These are phyloP conservation scores for Eutrigla gurnardus DNA, from an alignment of 2,797 vertebrate genomes.

Conservation along the genomic window DNA sequence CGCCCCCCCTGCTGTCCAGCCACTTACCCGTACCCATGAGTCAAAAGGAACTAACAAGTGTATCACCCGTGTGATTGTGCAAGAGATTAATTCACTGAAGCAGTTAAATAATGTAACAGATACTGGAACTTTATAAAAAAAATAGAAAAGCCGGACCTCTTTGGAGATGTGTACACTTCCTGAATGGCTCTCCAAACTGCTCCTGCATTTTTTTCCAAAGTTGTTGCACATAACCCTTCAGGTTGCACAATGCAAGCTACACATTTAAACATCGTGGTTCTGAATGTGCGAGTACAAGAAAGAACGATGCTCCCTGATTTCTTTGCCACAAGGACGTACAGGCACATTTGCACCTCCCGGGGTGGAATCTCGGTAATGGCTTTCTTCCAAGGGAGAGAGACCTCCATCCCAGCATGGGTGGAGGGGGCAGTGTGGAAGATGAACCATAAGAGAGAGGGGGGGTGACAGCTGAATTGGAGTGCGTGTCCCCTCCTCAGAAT, in stretches of 20 bases:
- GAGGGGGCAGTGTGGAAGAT: constrained; percentile 23
- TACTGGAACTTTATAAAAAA: background rate
- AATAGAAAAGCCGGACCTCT: background rate
- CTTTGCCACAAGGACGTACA: background rate
- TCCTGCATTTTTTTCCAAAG: constrained; percentile 6
- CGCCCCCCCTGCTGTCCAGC: background rate
- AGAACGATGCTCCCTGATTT: background rate
- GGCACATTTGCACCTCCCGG: background rate
- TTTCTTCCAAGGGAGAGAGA: constrained; percentile 15
- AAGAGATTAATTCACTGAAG: constrained; percentile 1
- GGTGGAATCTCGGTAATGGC: constrained; percentile 18
- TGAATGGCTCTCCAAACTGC: background rate
- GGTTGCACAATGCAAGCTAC: background rate
- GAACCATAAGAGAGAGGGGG: background rate
- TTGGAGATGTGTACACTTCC: background rate
- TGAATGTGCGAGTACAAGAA: background rate
- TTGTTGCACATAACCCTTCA: background rate
- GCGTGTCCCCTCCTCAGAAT: constrained; percentile 20
- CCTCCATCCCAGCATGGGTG: constrained; percentile 1
- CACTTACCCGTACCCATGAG: constrained; percentile 4
- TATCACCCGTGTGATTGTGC: background rate
- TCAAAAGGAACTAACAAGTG: background rate
- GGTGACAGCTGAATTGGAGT: constrained; percentile 41
- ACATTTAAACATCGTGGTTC: background rate
- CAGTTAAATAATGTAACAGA: background rate